Evolutionary conservation across 2,888 invertebrate species (phyloP).

Genomic region (Corythucha ciliata): DNA sequence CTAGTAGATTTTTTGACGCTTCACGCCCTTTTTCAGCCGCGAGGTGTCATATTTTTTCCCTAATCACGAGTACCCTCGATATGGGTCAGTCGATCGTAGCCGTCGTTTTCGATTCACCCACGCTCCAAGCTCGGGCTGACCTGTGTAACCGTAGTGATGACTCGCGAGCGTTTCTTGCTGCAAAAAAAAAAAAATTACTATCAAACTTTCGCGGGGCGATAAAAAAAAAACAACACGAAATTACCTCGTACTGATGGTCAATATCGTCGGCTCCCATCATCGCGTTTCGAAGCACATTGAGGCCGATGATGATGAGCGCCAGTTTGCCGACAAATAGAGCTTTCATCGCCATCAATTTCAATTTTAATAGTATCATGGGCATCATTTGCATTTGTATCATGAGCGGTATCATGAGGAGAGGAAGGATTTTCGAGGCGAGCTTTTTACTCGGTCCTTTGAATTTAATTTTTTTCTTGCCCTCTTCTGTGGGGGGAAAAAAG

Average conservation of each 20-base stretch:
- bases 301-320: constrained; percentile 33
- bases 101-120: constrained; percentile 33
- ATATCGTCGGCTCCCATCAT: constrained; percentile 27
- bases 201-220: too few species aligned
- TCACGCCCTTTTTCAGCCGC: too few species aligned
- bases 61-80: too few species aligned
- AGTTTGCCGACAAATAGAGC: constrained; percentile 36
- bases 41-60: too few species aligned
- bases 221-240: too few species aligned
- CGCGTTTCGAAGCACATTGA: constrained; percentile 33
- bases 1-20: too few species aligned
- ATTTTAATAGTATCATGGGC: constrained; percentile 36
- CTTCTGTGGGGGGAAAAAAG: constrained; percentile 1
- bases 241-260: constrained; percentile 30
- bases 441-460: constrained; percentile 31
- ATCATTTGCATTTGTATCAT: constrained; percentile 36
- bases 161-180: constrained; percentile 32
- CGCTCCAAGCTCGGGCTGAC: constrained; percentile 36
- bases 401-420: constrained; percentile 36
- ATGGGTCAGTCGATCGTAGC: too few species aligned
- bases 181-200: constrained; percentile 17
- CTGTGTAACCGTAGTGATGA: constrained; percentile 36
- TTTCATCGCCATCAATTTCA: constrained; percentile 36
- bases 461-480: constrained; percentile 15
- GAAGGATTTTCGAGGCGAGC: constrained; percentile 26